Percentiles rank a stretch among this genome's conserved stretches.
Evolutionary conservation across 1,140 invertebrate genomes (phyloP).

Genomic region (Pogonognathellus flavescens): DNA sequence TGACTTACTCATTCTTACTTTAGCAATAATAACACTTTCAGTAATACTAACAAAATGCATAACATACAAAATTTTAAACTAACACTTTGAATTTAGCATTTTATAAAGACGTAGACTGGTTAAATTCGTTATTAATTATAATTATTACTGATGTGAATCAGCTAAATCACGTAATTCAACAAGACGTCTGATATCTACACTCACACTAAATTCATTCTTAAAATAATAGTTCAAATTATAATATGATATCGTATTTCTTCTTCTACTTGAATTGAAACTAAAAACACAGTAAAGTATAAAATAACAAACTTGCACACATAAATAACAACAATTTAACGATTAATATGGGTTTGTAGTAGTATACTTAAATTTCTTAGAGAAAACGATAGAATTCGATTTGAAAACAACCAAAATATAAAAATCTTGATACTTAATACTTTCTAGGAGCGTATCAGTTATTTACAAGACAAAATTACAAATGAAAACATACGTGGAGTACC

Average conservation of each 20-base stretch:
- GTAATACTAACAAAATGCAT: too few species aligned
- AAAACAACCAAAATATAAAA: conserved; percentile 35
- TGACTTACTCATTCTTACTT: too few species aligned
- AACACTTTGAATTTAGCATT: too few species aligned
- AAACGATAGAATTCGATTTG: not conserved
- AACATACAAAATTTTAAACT: too few species aligned
- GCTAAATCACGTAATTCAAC: too few species aligned
- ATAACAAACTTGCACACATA: conserved; percentile 18
- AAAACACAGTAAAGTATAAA: conserved; percentile 10
- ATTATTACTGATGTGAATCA: too few species aligned
- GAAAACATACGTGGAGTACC: conserved; percentile 9
- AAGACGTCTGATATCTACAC: too few species aligned
- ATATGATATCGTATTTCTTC: too few species aligned
- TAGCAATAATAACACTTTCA: too few species aligned
- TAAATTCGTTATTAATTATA: too few species aligned
- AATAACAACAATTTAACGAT: conserved; percentile 22
- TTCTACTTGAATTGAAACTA: not conserved
- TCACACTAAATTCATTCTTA: too few species aligned
- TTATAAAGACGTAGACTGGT: too few species aligned
- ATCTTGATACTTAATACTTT: conserved; percentile 5
- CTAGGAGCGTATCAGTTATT: not conserved
- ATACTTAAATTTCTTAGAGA: not conserved
- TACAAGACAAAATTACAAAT: conserved; percentile 34
- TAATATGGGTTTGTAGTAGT: not conserved
- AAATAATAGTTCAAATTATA: not conserved